Percentiles rank a stretch among this genome's conserved stretches.
Evolutionary conservation across 2,797 vertebrate genomes (phyloP).

Genomic region (Channa striata): DNA sequence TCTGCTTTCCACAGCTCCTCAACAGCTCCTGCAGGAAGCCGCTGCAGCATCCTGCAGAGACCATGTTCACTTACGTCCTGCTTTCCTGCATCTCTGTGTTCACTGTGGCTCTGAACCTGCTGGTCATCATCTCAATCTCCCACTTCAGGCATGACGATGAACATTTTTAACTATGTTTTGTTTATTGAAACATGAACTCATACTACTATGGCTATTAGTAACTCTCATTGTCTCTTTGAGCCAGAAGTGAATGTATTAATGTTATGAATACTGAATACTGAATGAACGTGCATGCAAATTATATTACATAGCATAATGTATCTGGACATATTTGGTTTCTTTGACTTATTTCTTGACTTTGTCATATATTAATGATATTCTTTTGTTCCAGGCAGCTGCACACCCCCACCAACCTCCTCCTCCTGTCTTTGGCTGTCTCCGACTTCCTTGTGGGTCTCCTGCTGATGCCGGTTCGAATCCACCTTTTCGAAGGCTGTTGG

Average conservation of each 20-base stretch:
- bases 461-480: slow-evolving; percentile 20
- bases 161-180: no score
- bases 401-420: slow-evolving; percentile 50
- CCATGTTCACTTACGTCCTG: slow-evolving; percentile 29
- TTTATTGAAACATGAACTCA: no score
- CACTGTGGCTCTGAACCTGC: slow-evolving; percentile 45
- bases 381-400: slow-evolving; percentile 48
- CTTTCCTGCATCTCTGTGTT: slow-evolving; percentile 37
- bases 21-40: slow-evolving; percentile 44
- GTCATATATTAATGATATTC: slow-evolving; percentile 13
- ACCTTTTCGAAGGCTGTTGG: slow-evolving; percentile 32
- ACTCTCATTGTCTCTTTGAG: neutral
- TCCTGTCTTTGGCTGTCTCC: slow-evolving; percentile 53
- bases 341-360: neutral
- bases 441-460: slow-evolving; percentile 50
- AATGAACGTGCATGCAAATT: neutral
- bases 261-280: neutral
- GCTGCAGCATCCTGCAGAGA: neutral
- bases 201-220: neutral
- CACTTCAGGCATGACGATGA: slow-evolving; percentile 41
- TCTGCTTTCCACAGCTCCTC: slow-evolving; percentile 48
- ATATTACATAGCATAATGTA: neutral
- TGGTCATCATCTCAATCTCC: slow-evolving; percentile 53
- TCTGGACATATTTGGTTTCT: neutral
- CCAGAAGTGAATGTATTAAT: neutral